Evolutionary conservation across 2,113 vertebrate genomes (phyloP), one percentile per base, ranked within the genome.

Genomic region (Meriones unguiculatus): DNA sequence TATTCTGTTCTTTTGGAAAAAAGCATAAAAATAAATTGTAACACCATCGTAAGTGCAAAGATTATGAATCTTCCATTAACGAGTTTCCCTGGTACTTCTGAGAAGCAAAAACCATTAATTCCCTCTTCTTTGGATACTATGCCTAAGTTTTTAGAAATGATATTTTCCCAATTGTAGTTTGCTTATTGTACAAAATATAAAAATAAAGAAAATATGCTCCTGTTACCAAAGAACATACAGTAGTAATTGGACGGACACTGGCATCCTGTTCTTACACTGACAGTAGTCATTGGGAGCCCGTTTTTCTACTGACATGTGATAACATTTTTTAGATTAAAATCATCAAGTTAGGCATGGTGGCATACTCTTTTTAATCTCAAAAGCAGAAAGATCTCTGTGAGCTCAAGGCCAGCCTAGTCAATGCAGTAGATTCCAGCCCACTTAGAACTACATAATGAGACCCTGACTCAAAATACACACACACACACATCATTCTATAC

Each of bases 181-280:
- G 17, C 86, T 93, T 84, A 15, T 72, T 93, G 3, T 70, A 65
- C 65, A 90, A 93, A 89, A 91, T 12, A 62, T 89, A 80, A 1
- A 64, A 87, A 73, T 35, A 38, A 89, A 95, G 75, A 93, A 93
- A 94, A 93, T 91, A 14, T 94, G 7, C 87, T 93, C 32, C 25
- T 65, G 30, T 30, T 88, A 59, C 35, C 24, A 70, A 80, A 90
- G 22, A 89, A 82, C n/a, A 59, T 76, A 25, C 4, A 70, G 4
- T 7, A 59, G 30, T n/a, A n/a, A 35, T 35, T 80, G 18, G 52
- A 30, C 35, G 8, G 78, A 22, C 52, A n/a, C 52, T 59, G 22
- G 18, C 35, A 22, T 24, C 54, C 20, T n/a, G 18, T 59, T 57
- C 5, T 20, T 81, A 7, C 35, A 38, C 72, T 41, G 15, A 59